Conservation (phyloP, 2,888 invertebrate species). For the Apodemia duryi region DNA sequence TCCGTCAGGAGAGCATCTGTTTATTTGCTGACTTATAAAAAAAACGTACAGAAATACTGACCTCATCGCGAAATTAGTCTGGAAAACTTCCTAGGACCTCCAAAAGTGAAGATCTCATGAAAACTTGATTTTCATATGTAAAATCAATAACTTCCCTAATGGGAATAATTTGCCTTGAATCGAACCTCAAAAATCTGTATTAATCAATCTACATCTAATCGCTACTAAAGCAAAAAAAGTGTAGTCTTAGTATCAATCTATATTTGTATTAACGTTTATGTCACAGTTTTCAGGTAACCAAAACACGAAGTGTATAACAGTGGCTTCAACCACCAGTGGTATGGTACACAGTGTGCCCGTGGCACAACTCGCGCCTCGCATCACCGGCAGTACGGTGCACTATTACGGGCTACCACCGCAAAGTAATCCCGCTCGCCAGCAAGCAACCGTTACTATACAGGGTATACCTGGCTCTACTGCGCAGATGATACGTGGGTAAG, state of each 20-base stretch:
- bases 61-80: too few species aligned
- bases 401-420: conserved; percentile 32
- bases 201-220: too few species aligned
- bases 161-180: background rate
- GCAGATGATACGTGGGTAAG: conserved; percentile 65
- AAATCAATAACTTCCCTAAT: too few species aligned
- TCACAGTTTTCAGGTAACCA: conserved; percentile 55
- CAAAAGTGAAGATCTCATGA: too few species aligned
- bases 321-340: conserved; percentile 68
- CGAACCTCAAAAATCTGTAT: too few species aligned
- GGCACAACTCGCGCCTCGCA: conserved; percentile 59
- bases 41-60: too few species aligned
- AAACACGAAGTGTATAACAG: conserved; percentile 66
- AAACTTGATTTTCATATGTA: too few species aligned
- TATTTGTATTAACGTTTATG: background rate
- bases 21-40: too few species aligned
- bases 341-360: conserved; percentile 71
- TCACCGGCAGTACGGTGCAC: conserved; percentile 58
- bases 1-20: too few species aligned
- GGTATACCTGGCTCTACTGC: conserved; percentile 60
- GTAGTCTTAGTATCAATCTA: too few species aligned
- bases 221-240: too few species aligned
- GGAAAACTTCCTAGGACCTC: too few species aligned
- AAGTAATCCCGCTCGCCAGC: conserved; percentile 53
- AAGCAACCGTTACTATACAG: conserved; percentile 66